These are phyloP conservation scores for Hydriomena furcata DNA, from an alignment of 2,888 invertebrate species.

Conservation along the genomic window DNA sequence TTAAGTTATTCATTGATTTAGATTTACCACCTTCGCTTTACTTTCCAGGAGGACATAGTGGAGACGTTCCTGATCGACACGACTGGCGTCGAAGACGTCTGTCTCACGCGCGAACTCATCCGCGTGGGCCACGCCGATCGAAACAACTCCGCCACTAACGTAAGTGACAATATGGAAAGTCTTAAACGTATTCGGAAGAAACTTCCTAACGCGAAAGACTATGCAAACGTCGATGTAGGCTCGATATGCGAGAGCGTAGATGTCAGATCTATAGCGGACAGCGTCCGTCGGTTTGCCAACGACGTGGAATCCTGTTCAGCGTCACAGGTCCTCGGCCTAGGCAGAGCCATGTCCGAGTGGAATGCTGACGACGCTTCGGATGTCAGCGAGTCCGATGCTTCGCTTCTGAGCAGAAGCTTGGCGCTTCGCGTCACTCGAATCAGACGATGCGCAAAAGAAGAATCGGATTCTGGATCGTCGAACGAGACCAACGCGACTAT, in stretches of 20 bases:
- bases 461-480: neutral
- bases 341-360: slow-evolving; percentile 52
- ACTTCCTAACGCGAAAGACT: no score
- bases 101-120: slow-evolving; percentile 74
- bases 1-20: no score
- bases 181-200: no score
- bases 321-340: slow-evolving; percentile 45
- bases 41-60: slow-evolving; percentile 49
- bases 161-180: no score
- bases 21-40: neutral
- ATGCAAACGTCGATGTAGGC: slow-evolving; percentile 29
- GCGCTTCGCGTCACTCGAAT: neutral
- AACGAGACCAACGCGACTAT: neutral
- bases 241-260: slow-evolving; percentile 7
- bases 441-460: neutral
- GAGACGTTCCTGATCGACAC: slow-evolving; percentile 81
- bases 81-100: slow-evolving; percentile 66
- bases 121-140: slow-evolving; percentile 75
- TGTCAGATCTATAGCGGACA: slow-evolving; percentile 11
- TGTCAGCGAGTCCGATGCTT: no score
- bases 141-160: slow-evolving; percentile 54
- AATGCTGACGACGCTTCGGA: slow-evolving; percentile 28
- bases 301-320: slow-evolving; percentile 57
- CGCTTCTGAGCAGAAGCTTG: neutral
- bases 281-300: slow-evolving; percentile 9